Base-by-base conservation (phyloP, 2,113 vertebrate genomes). In the Vulpes ferrilata region DNA sequence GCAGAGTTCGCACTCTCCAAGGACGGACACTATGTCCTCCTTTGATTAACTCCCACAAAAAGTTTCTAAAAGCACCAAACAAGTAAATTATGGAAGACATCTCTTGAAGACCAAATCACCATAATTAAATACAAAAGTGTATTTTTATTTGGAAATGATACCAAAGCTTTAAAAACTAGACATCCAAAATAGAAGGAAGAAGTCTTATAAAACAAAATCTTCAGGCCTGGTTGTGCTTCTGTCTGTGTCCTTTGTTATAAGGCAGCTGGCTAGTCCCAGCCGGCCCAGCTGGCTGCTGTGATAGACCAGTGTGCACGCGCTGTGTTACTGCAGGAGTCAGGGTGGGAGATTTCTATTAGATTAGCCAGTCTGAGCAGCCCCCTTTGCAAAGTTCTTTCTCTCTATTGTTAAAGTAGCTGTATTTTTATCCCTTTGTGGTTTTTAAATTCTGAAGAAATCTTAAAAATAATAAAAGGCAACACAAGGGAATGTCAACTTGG, bases 401-500 rank as follows among this genome's bases (percentile, higher is more conserved):
- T 74, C 74, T 48, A 17, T 30, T n/a, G 32, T 71, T 83, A 64
- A 97, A 60, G 38, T 53, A 90, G 30, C 25, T 86, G 30, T 53
- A 12, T 89, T 35, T 60, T 5, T 82, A 64, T 19, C 7, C 10
- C 20, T 38, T 62, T 20, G 3, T 53, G 15, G 0, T 79, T 97
- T 95, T 94, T 78, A 64, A 95, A 55, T 81, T 88, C 83, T 81
- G 55, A 74, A 90, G 74, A 81, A 74, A 83, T 65, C 35, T 23
- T 62, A 86, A 81, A 96, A 93, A 23, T 88, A 69, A 35, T 22
- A 79, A 85, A 95, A 81, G 82, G 65, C 30, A 16, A 93, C 85
- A 19, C 48, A 82, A 86, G 48, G n/a, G 2, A 73, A 10, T 67
- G 16, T 53, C 51, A 64, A 27, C 53, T 76, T 0, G 0, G n/a